A percentile compares a stretch with the other conserved stretches of the same genome.
Evolutionary conservation across 2,888 invertebrate species (phyloP).

Genomic region (Portevinia maculata): DNA sequence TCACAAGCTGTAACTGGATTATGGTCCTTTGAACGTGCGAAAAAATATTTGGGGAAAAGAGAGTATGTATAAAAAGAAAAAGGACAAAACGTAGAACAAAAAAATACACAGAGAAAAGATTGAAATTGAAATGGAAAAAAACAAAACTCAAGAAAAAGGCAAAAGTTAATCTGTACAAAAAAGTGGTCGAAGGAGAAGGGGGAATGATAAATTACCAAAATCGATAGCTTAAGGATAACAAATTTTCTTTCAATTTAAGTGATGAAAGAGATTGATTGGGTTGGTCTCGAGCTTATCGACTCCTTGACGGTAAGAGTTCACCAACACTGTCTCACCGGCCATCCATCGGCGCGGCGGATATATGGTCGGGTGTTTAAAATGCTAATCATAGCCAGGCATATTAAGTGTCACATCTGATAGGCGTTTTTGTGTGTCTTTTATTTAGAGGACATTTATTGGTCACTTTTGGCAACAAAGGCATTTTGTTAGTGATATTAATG

Average conservation of each 20-base stretch:
- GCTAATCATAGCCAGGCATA: constrained; percentile 7
- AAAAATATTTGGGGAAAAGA: constrained; percentile 40
- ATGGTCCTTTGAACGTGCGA: constrained; percentile 50
- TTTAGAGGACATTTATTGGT: constrained; percentile 59
- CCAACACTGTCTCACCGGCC: constrained; percentile 10
- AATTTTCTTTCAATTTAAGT: constrained; percentile 66
- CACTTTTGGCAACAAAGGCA: constrained; percentile 27
- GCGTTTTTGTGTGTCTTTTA: constrained; percentile 24
- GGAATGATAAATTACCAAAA: constrained; percentile 65
- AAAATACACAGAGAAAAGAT: neutral
- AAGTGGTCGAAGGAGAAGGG: neutral
- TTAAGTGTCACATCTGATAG: constrained; percentile 40
- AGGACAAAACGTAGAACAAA: constrained; percentile 21
- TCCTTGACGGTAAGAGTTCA: constrained; percentile 50
- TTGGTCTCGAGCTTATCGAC: constrained; percentile 55
- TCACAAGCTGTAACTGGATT: constrained; percentile 36
- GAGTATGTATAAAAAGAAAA: constrained; percentile 17
- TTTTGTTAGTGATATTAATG: constrained; percentile 60
- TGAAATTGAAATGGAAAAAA: constrained; percentile 8
- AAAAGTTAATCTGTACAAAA: constrained; percentile 62
- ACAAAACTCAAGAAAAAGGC: constrained; percentile 38
- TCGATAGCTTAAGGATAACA: constrained; percentile 65
- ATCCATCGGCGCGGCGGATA: neutral
- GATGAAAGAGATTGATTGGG: constrained; percentile 67
- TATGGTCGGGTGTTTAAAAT: neutral